Percentiles rank a stretch among this genome's conserved stretches.
phyloP scores from a whole-genome alignment of 2,888 invertebrate species.

The Abrostola tripartita region DNA sequence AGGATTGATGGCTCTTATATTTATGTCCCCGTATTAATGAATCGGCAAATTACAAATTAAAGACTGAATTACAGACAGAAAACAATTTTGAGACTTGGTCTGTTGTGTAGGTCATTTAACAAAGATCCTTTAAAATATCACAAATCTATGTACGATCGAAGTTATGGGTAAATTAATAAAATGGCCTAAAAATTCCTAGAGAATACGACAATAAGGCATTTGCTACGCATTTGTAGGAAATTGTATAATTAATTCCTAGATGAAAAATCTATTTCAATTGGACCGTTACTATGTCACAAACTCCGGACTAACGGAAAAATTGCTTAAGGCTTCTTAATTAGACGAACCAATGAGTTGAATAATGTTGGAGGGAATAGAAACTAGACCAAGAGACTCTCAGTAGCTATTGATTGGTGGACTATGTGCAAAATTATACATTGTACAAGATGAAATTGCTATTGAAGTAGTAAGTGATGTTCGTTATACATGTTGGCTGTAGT shows the following conservation, averaged over 20 bases:
- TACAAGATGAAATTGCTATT: not conserved
- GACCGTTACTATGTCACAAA: constrained; percentile 33
- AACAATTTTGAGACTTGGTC: not conserved
- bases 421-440: not conserved
- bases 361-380: constrained; percentile 1
- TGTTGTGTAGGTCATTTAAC: not conserved
- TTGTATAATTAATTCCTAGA: too few relatives aligned
- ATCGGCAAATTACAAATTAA: constrained; percentile 8
- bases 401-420: constrained; percentile 10
- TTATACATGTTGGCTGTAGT: not conserved
- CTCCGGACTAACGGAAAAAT: constrained; percentile 27
- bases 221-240: too few relatives aligned
- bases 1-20: constrained; percentile 23
- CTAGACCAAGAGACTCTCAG: constrained; percentile 9
- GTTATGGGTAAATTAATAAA: too few relatives aligned
- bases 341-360: constrained; percentile 24
- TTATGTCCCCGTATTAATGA: constrained; percentile 2
- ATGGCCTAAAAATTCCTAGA: not conserved
- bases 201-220: too few relatives aligned
- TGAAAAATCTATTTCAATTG: constrained; percentile 27
- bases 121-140: not conserved
- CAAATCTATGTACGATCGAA: too few relatives aligned
- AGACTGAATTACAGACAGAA: not conserved
- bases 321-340: constrained; percentile 32
- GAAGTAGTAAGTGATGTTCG: not conserved